phyloP scores from a whole-genome alignment of 2,113 vertebrate genomes.

The Lepisosteus osseus region DNA sequence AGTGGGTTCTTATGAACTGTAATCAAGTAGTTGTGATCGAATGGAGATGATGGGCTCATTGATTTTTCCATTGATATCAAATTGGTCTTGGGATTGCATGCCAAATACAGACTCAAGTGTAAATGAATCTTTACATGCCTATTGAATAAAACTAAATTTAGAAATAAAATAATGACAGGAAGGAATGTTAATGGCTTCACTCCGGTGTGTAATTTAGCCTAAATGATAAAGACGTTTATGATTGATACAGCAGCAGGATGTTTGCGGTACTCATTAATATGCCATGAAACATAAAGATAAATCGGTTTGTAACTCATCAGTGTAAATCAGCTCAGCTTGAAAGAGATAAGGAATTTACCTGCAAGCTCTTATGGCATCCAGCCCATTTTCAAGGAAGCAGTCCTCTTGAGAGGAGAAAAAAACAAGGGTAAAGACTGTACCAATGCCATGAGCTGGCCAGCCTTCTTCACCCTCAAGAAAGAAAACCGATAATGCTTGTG shows the following conservation, averaged over 20 bases:
- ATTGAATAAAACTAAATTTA: neutral
- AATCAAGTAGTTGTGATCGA: neutral
- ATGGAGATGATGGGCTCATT: neutral
- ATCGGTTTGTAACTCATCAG: conserved; percentile 44
- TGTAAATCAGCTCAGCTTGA: conserved; percentile 57
- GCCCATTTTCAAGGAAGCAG: conserved; percentile 51
- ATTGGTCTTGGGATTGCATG: neutral
- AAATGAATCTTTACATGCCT: neutral
- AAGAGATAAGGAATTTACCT: conserved; percentile 65
- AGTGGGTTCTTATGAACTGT: neutral
- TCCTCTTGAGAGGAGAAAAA: conserved; percentile 15
- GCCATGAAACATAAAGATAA: conserved; percentile 59
- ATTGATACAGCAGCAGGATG: conserved; percentile 50
- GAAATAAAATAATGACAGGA: conserved; percentile 25
- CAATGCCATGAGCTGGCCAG: conserved; percentile 40
- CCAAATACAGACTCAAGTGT: neutral
- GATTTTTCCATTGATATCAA: neutral
- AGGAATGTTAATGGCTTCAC: conserved; percentile 44
- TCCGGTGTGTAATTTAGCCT: conserved; percentile 49
- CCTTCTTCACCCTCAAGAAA: conserved; percentile 50
- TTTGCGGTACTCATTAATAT: conserved; percentile 61
- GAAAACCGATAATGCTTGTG: conserved; percentile 53
- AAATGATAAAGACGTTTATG: conserved; percentile 52
- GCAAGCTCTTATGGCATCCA: conserved; percentile 57
- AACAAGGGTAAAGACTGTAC: conserved; percentile 26